Conservation (phyloP, 2,888 invertebrate genomes). For the Drosophila ustulata region DNA sequence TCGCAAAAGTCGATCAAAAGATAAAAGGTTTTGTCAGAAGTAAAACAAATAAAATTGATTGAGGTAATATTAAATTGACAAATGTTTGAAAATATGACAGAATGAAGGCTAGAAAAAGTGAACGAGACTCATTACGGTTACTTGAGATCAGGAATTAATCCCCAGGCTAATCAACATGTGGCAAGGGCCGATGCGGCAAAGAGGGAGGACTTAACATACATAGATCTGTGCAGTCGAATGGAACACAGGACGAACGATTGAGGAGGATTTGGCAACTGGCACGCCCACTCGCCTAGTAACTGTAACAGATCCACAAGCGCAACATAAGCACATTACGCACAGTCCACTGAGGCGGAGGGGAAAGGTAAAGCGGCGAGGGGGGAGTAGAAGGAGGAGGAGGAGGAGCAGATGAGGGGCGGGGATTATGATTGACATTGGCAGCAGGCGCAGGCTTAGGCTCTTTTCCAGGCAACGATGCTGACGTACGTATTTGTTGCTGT, state of each 20-base stretch:
- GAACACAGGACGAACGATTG: conserved; percentile 7
- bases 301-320: conserved; percentile 12
- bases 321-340: conserved; percentile 27
- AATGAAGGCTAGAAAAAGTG: background rate
- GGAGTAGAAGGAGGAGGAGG: background rate
- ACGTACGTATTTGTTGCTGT: conserved; percentile 25
- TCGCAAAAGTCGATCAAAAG: no score
- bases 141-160: background rate
- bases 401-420: background rate
- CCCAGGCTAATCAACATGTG: conserved; percentile 2
- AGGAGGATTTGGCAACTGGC: conserved; percentile 11
- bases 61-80: background rate
- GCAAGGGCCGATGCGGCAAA: background rate
- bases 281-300: conserved; percentile 27
- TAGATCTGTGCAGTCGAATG: conserved; percentile 18
- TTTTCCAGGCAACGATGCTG: conserved; percentile 27
- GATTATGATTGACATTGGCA: conserved; percentile 56
- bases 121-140: background rate
- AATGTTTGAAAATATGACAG: background rate
- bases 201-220: background rate
- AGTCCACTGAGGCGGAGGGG: background rate
- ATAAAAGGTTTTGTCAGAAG: background rate
- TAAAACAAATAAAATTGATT: background rate
- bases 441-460: conserved; percentile 10
- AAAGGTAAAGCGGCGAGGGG: background rate